Conservation (phyloP, 2,888 invertebrate genomes). For the Agriotes lineatus region DNA sequence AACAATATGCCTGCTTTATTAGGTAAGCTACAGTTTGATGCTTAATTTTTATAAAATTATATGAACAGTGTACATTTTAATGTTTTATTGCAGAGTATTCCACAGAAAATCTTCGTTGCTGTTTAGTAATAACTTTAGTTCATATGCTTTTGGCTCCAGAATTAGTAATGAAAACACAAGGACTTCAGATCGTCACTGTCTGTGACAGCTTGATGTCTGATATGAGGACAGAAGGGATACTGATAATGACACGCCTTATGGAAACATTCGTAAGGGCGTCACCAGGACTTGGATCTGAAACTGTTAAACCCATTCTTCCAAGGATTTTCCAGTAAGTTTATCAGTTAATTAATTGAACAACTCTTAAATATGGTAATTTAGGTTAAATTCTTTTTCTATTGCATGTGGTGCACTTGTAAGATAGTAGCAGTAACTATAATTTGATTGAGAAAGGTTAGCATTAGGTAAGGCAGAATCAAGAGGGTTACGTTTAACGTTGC, state of each 20-base stretch:
- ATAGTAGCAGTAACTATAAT: too few species aligned
- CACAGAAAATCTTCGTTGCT: constrained; percentile 83
- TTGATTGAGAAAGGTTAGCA: too few species aligned
- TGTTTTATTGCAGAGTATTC: constrained; percentile 74
- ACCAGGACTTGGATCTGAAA: constrained; percentile 79
- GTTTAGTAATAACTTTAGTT: constrained; percentile 85
- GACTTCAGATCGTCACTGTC: constrained; percentile 76
- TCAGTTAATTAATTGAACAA: too few species aligned
- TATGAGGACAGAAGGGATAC: constrained; percentile 79
- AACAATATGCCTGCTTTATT: constrained; percentile 81
- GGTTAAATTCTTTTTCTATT: too few species aligned
- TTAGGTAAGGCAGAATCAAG: too few species aligned
- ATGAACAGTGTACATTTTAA: too few species aligned
- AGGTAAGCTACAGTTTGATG: too few species aligned
- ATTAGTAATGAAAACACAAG: constrained; percentile 80
- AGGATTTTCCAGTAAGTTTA: constrained; percentile 72
- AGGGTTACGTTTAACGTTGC: too few species aligned
- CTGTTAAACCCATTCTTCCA: constrained; percentile 75
- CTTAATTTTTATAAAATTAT: too few species aligned
- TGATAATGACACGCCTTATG: constrained; percentile 80
- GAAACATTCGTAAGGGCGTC: constrained; percentile 82
- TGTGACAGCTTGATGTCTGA: constrained; percentile 83
- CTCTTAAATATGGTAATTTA: too few species aligned
- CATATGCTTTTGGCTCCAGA: constrained; percentile 85
- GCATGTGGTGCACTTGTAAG: too few species aligned